phyloP scores from a whole-genome alignment of 2,797 vertebrate species.

The Neostethus bicornis region DNA sequence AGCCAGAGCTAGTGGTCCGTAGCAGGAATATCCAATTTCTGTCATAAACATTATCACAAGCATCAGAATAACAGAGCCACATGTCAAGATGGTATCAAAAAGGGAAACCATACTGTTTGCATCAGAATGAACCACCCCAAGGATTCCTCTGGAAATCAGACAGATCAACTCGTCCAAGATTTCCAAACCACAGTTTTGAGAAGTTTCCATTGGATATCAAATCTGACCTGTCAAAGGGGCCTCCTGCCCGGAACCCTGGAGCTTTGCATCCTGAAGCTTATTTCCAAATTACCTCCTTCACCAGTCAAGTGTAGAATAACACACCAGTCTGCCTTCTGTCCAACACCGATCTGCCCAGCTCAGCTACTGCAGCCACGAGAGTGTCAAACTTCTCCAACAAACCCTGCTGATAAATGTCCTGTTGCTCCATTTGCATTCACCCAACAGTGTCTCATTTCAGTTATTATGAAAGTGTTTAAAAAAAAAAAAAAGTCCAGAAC shows the following conservation, averaged over 20 bases:
- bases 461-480: slow-evolving; percentile 44
- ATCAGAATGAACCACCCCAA: slow-evolving; percentile 40
- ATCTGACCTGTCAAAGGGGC: slow-evolving; percentile 59
- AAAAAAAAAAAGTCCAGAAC: slow-evolving; percentile 69
- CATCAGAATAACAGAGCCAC: slow-evolving; percentile 18
- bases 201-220: slow-evolving; percentile 61
- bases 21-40: background rate
- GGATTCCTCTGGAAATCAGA: slow-evolving; percentile 36
- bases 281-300: slow-evolving; percentile 69
- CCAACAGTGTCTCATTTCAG: slow-evolving; percentile 69
- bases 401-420: slow-evolving; percentile 57
- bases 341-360: slow-evolving; percentile 53
- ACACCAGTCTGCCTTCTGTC: slow-evolving; percentile 48
- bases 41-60: slow-evolving; percentile 18
- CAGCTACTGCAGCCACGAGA: slow-evolving; percentile 53
- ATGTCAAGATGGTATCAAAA: slow-evolving; percentile 21
- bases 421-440: slow-evolving; percentile 52
- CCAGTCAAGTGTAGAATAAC: slow-evolving; percentile 64
- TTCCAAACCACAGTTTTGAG: slow-evolving; percentile 66
- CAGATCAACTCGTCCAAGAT: slow-evolving; percentile 42
- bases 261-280: slow-evolving; percentile 47
- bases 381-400: slow-evolving; percentile 65
- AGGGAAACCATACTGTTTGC: slow-evolving; percentile 34
- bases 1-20: slow-evolving; percentile 14
- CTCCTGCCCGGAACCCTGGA: slow-evolving; percentile 43